Evolutionary conservation across 2,888 invertebrate genomes (phyloP), one percentile per base, ranked within the genome.

Genomic region (Laspeyria flexula): DNA sequence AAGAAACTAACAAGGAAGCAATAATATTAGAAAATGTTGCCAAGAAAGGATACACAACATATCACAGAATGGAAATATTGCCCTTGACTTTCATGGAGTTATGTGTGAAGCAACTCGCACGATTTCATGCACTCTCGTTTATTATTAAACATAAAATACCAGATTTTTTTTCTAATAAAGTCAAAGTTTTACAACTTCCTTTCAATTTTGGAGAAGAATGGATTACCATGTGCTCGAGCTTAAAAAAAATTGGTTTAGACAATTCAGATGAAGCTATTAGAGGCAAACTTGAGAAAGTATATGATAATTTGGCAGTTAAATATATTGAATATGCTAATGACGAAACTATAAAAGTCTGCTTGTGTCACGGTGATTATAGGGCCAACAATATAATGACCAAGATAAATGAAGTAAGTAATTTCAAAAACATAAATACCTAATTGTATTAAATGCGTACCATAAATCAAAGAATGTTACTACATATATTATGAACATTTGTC

Each of bases 291-390:
- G 55, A 55, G 0, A 61, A 61, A 0, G 73, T 73, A 30, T 49
- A 65, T 12, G 47, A 58, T 0, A 49, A 29, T 2, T 52, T 73
- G 3, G 15, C 62, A 0, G 63, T 76, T 0, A 79, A 70, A 27
- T 72, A 65, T 54, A 39, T 40, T 0, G 53, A 61, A 6, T 74
- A 79, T 49, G 54, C 65, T 9, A 54, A 52, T n/a, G 77, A 78
- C 0, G 55, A 59, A 13, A 54, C 59, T 12, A 35, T 45, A 7
- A 21, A 65, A 15, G 50, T 64, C 12, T 78, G 75, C 41, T 37
- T 85, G 4, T 76, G 78, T 27, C 86, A 86, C 50, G 85, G 85
- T 1, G 86, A 87, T 65, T 87, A 75, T 44, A 81, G 79, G 51
- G 68, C 77, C n/a, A 83, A 78, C 43, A 88, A 89, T 63, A 71